These are phyloP conservation scores for Lagocephalus sceleratus DNA, from an alignment of 2,797 vertebrate genomes.

Conservation along the genomic window DNA sequence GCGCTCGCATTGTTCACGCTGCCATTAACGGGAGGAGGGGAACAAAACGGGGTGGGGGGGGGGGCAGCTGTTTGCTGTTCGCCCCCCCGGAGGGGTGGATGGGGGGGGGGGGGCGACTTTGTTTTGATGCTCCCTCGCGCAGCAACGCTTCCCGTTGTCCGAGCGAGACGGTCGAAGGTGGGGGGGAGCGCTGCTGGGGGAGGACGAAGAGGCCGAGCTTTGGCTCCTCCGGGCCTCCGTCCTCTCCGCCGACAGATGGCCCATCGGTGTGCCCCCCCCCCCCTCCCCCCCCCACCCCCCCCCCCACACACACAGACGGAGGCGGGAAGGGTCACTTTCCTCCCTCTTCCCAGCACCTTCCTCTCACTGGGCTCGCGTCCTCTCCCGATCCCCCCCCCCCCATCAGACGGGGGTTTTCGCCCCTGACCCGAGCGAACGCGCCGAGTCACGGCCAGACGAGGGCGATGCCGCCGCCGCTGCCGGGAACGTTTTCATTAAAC, in stretches of 20 bases:
- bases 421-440: slow-evolving; percentile 47
- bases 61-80: slow-evolving; percentile 50
- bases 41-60: slow-evolving; percentile 8
- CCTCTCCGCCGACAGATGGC: slow-evolving; percentile 64
- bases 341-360: background rate
- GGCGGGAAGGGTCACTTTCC: slow-evolving; percentile 44
- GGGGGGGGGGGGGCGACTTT: slow-evolving; percentile 21
- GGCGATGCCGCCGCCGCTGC: slow-evolving; percentile 47
- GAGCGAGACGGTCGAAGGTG: slow-evolving; percentile 17
- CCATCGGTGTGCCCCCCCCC: slow-evolving; percentile 70
- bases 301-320: slow-evolving; percentile 63
- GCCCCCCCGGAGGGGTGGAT: slow-evolving; percentile 22
- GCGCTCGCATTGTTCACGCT: slow-evolving; percentile 50
- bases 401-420: slow-evolving; percentile 21
- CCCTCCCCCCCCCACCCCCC: slow-evolving; percentile 70
- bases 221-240: slow-evolving; percentile 20
- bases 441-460: slow-evolving; percentile 55
- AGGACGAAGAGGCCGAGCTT: slow-evolving; percentile 15
- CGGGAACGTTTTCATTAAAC: slow-evolving; percentile 54
- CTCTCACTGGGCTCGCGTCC: too few species aligned
- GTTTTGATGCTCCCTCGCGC: slow-evolving; percentile 37
- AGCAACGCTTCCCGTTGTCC: background rate
- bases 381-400: too few species aligned
- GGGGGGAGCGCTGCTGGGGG: slow-evolving; percentile 29
- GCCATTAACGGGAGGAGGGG: slow-evolving; percentile 41